Conservation (phyloP, 2,113 vertebrate genomes). For the Mus musculus region DNA sequence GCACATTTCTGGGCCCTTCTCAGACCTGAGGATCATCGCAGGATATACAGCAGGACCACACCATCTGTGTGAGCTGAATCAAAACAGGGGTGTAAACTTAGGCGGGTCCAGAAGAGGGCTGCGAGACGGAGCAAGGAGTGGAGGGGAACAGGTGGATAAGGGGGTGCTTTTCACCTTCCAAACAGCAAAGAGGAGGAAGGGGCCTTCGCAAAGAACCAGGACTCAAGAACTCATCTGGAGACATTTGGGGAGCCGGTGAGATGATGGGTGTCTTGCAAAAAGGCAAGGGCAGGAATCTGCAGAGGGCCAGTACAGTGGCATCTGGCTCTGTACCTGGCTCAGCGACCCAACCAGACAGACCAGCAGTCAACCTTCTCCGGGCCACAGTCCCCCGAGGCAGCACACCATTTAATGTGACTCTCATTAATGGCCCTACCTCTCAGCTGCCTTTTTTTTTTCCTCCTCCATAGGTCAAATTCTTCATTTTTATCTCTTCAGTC, state of each 20-base stretch:
- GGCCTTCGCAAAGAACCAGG: neutral
- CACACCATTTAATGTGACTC: neutral
- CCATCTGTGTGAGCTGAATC: neutral
- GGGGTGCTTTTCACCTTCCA: neutral
- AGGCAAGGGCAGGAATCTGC: neutral
- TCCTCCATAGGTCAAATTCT: neutral
- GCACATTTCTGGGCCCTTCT: neutral
- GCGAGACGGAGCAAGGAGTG: no score
- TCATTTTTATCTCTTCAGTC: neutral
- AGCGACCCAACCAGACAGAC: neutral
- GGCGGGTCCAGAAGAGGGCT: no score
- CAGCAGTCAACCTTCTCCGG: neutral
- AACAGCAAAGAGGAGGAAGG: neutral
- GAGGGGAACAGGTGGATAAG: fast-evolving
- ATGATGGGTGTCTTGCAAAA: neutral
- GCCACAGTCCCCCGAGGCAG: neutral
- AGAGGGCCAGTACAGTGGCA: neutral
- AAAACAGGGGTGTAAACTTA: neutral
- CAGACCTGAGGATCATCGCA: neutral
- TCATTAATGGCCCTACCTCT: neutral
- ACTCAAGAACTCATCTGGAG: neutral
- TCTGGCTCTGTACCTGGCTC: neutral
- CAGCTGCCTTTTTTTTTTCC: neutral
- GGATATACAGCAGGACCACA: no score
- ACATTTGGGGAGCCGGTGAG: neutral